Percentiles rank a stretch among this genome's conserved stretches.
Evolutionary conservation across 2,113 vertebrate species (phyloP).

Genomic region (Eclectus roratus): DNA sequence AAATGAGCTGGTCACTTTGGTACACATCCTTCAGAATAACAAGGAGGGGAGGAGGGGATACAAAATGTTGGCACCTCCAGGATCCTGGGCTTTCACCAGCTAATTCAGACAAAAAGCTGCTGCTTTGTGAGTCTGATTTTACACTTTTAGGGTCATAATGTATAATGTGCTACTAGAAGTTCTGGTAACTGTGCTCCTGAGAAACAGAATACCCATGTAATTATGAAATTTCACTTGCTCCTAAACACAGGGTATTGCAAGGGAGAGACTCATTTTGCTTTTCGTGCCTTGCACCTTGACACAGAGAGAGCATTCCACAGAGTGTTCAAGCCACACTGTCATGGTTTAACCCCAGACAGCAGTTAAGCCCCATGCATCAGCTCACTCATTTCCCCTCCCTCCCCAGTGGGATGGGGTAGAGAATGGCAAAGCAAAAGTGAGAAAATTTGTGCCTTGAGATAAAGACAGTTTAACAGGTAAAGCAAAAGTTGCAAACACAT

Average conservation of each 20-base stretch:
- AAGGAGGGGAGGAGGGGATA: neutral
- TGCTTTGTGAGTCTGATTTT: neutral
- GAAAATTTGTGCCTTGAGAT: neutral
- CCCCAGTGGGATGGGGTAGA: neutral
- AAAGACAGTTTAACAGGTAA: neutral
- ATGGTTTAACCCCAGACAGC: neutral
- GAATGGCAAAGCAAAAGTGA: neutral
- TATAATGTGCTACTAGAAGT: neutral
- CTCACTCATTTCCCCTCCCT: neutral
- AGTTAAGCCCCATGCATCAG: neutral
- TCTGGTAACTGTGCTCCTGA: neutral
- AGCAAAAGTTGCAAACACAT: neutral
- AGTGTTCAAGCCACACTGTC: neutral
- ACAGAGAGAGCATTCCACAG: neutral
- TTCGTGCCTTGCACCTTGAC: neutral
- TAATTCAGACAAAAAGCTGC: neutral
- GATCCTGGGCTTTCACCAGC: neutral
- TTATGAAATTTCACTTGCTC: neutral
- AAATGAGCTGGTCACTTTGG: neutral
- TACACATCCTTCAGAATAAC: neutral
- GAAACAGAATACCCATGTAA: neutral
- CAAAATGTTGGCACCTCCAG: neutral
- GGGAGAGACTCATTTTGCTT: neutral
- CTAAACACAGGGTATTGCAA: neutral
- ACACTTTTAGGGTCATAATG: neutral